phyloP scores from a whole-genome alignment of 2,888 invertebrate genomes.

The Habrosyne pyritoides region DNA sequence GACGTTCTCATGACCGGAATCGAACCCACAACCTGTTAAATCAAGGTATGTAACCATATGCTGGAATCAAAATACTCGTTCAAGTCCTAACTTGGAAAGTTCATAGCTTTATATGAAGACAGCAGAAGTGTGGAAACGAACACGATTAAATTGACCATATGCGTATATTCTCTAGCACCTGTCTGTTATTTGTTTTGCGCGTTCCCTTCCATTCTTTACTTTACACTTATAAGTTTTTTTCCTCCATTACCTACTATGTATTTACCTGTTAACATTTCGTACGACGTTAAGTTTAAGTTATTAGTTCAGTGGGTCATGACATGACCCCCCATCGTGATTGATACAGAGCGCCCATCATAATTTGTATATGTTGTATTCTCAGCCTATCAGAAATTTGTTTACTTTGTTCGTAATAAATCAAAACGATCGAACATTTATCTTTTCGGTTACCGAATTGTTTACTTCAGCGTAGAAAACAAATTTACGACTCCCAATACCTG shows the following conservation, averaged over 20 bases:
- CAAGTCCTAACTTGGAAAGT: too few relatives aligned
- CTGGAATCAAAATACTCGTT: too few relatives aligned
- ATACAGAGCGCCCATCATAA: background rate
- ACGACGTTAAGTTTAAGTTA: too few relatives aligned
- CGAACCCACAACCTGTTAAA: too few relatives aligned
- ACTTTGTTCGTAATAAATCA: background rate
- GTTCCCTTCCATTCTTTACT: background rate
- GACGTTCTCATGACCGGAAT: too few relatives aligned
- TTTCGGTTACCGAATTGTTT: background rate
- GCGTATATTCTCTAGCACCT: background rate
- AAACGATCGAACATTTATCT: background rate
- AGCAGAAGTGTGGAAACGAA: background rate
- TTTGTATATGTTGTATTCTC: background rate
- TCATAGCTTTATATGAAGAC: too few relatives aligned
- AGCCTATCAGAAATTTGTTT: background rate
- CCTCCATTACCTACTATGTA: background rate
- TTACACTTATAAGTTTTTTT: background rate
- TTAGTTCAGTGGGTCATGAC: too few relatives aligned
- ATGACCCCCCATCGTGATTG: background rate
- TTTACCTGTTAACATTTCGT: too few relatives aligned
- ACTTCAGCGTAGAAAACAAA: slow-evolving; percentile 44
- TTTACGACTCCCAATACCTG: slow-evolving; percentile 41
- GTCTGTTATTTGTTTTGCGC: background rate
- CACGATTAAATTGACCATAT: background rate
- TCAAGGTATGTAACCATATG: too few relatives aligned